These are phyloP conservation scores for Drosophila demipolita DNA, from an alignment of 2,888 invertebrate species.

Conservation along the genomic window DNA sequence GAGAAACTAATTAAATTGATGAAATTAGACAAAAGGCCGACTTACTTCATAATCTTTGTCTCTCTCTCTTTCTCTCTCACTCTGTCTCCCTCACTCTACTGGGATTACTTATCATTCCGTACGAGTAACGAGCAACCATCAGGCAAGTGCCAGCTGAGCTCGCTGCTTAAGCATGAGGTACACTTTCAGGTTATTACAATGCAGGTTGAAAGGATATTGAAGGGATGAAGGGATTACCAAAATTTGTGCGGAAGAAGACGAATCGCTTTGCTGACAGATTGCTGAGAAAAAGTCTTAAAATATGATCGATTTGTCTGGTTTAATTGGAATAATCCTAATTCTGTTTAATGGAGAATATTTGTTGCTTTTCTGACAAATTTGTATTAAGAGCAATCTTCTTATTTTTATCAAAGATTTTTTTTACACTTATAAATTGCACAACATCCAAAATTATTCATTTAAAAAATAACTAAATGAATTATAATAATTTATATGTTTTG, in stretches of 20 bases:
- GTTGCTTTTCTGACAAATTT: neutral
- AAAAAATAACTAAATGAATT: neutral
- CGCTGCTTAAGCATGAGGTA: slow-evolving; percentile 21
- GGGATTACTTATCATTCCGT: slow-evolving; percentile 56
- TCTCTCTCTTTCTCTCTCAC: neutral
- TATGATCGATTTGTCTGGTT: slow-evolving; percentile 15
- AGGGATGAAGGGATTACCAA: slow-evolving; percentile 7
- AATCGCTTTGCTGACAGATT: slow-evolving; percentile 41
- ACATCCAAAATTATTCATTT: neutral
- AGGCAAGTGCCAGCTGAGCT: slow-evolving; percentile 36
- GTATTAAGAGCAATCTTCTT: neutral
- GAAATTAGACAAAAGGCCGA: slow-evolving; percentile 72
- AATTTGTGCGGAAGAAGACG: slow-evolving; percentile 21
- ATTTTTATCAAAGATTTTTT: neutral
- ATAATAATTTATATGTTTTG: neutral
- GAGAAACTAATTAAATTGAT: slow-evolving; percentile 76
- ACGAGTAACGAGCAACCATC: slow-evolving; percentile 30
- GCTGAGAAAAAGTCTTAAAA: slow-evolving; percentile 7
- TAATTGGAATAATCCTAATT: slow-evolving; percentile 15
- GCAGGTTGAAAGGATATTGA: slow-evolving; percentile 13
- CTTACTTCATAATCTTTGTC: neutral
- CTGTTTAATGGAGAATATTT: neutral
- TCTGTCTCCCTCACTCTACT: neutral
- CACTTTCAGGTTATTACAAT: slow-evolving; percentile 23
- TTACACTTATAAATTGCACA: too few species aligned